These are phyloP conservation scores for Brenthis hecate DNA, from an alignment of 2,888 invertebrate species.

Conservation along the genomic window DNA sequence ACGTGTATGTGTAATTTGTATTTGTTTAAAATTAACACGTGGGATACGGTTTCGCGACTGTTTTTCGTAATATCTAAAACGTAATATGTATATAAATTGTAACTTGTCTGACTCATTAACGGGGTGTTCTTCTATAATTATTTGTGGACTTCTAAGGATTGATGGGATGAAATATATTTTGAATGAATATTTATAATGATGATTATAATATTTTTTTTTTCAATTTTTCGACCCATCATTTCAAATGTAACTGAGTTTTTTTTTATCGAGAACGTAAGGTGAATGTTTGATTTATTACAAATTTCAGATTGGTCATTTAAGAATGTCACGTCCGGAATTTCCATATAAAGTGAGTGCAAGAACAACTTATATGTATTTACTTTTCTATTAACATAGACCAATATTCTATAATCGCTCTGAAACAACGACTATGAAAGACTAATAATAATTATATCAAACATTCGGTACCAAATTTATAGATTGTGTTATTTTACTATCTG, in stretches of 20 bases:
- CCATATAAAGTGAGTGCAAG: conserved; percentile 58
- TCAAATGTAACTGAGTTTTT: neutral
- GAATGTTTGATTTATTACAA: conserved; percentile 39
- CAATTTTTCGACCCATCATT: conserved; percentile 11
- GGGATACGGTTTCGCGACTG: neutral
- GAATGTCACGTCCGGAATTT: conserved; percentile 76
- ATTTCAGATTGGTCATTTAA: conserved; percentile 82
- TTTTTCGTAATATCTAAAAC: neutral
- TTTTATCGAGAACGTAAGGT: conserved; percentile 2
- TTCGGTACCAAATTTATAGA: conserved; percentile 26
- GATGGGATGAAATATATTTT: conserved; percentile 21
- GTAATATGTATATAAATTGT: conserved; percentile 24
- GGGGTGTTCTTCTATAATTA: neutral
- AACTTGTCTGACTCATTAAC: conserved; percentile 10
- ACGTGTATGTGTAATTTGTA: conserved; percentile 2
- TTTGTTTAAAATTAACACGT: conserved; percentile 20
- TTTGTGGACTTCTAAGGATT: conserved; percentile 5
- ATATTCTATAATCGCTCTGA: conserved; percentile 54
- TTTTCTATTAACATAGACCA: conserved; percentile 46
- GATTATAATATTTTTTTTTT: neutral
- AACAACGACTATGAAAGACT: conserved; percentile 78
- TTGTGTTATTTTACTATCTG: conserved; percentile 54
- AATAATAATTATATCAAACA: conserved; percentile 38
- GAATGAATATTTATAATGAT: neutral
- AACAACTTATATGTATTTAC: conserved; percentile 43